A percentile compares a stretch with the other conserved stretches of the same genome.
phyloP scores from a whole-genome alignment of 1,140 invertebrate species.

The Drosophila pseudoobscura region DNA sequence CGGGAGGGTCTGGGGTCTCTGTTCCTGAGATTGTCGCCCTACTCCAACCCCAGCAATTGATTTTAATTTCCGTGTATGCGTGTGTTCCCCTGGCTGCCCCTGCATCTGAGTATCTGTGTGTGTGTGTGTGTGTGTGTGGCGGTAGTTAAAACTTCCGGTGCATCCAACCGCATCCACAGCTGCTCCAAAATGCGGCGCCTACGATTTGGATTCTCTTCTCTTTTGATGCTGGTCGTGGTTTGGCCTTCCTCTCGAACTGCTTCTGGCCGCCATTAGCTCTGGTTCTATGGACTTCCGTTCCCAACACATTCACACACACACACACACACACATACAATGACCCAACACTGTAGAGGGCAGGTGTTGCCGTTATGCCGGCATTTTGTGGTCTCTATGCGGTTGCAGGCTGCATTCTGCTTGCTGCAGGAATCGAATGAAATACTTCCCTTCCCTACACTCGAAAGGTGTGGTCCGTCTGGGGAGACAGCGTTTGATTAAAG shows the following conservation, averaged over 20 bases:
- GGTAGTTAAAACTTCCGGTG: constrained; percentile 69
- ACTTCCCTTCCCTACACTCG: not conserved
- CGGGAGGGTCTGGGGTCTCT: not conserved
- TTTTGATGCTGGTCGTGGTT: constrained; percentile 5
- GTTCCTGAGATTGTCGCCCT: constrained; percentile 3
- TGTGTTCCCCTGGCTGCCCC: not conserved
- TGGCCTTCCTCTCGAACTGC: constrained; percentile 1
- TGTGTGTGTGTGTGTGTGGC: constrained; percentile 21
- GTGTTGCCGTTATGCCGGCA: constrained; percentile 61
- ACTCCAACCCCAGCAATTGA: constrained; percentile 39
- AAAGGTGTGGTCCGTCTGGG: constrained; percentile 47
- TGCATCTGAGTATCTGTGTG: not conserved
- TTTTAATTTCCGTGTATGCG: constrained; percentile 46
- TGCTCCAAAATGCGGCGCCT: constrained; percentile 61
- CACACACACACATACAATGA: constrained; percentile 12
- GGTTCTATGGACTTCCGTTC: constrained; percentile 59
- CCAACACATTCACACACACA: constrained; percentile 29
- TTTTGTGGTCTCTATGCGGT: constrained; percentile 45
- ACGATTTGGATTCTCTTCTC: constrained; percentile 8
- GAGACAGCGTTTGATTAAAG: constrained; percentile 34
- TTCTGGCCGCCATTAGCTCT: constrained; percentile 44
- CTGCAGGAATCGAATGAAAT: constrained; percentile 7
- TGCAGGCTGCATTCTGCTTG: not conserved
- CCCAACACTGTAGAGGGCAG: constrained; percentile 42
- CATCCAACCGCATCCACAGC: constrained; percentile 65